phyloP scores from a whole-genome alignment of 2,797 vertebrate genomes.

The Odontamblyopus lacepedii region DNA sequence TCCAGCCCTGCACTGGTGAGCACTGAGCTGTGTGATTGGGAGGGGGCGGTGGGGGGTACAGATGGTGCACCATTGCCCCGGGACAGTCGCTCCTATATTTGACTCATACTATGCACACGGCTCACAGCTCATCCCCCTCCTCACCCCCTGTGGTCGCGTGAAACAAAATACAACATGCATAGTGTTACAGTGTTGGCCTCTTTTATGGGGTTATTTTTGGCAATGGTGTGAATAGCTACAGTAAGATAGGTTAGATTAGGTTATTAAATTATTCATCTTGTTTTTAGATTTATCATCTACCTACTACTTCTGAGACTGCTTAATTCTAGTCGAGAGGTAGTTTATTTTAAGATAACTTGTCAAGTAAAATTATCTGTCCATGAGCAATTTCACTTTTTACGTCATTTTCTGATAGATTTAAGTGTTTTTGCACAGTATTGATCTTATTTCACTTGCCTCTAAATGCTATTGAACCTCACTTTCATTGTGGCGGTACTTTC shows the following conservation, averaged over 20 bases:
- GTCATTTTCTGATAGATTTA: too few species aligned
- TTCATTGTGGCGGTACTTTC: too few species aligned
- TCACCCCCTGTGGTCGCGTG: conserved; percentile 44
- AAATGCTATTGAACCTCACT: too few species aligned
- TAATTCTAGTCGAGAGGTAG: too few species aligned
- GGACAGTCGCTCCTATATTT: conserved; percentile 63
- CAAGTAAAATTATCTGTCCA: too few species aligned
- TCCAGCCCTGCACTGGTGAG: conserved; percentile 27
- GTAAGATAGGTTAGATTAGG: neutral
- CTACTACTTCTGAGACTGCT: too few species aligned
- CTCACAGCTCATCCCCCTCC: conserved; percentile 3
- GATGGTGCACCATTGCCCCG: conserved; percentile 67
- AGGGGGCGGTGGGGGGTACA: conserved; percentile 52
- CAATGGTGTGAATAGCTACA: conserved; percentile 15
- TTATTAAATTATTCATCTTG: too few species aligned
- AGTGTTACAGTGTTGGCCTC: conserved; percentile 28
- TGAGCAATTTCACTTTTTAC: too few species aligned
- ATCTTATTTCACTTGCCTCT: too few species aligned
- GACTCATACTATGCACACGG: conserved; percentile 60
- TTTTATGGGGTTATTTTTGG: conserved; percentile 47
- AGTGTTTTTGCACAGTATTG: too few species aligned
- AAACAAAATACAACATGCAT: conserved; percentile 51
- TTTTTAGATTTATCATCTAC: too few species aligned
- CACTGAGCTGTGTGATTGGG: conserved; percentile 61
- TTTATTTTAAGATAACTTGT: too few species aligned